Evolutionary conservation across 1,140 invertebrate genomes (phyloP), one percentile per base, ranked within the genome.

Genomic region (Brachionus rotundiformis): DNA sequence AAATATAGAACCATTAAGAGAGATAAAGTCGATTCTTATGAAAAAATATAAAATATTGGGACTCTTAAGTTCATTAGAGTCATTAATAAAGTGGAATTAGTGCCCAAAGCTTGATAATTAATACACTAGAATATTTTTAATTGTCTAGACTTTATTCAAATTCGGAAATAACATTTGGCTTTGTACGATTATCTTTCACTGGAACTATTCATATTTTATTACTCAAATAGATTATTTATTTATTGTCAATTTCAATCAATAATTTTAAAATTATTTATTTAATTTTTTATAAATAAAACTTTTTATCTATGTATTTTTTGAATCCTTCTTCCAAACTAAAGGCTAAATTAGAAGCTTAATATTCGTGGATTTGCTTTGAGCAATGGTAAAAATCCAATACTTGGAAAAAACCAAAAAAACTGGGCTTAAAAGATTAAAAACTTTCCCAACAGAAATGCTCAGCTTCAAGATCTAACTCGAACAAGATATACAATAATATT

Each of bases 141-240:
- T 19, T 19, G 47, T 54, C 47, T 54, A 54, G 47, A 54, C 47
- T 54, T 54, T 54, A 54, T 54, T 54, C 47, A 54, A 54, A 54
- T 19, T 16, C 47, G 47, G 47, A 54, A 54, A 19, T 16, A 19
- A 54, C 16, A 54, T 54, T 54, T 16, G 19, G 1, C 5, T 54
- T 54, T 23, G 16, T 25, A n/a, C 47, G 47, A 54, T 19, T 54
- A 54, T 54, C 47, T 54, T 41, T 13, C 8, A 54, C 47, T 54
- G 8, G 47, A 8, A 19, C 47, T 16, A 54, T 54, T 54, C 8
- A 16, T 8, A 54, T 54, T 2, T 25, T 54, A 19, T 49, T 19
- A 39, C n/a, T n/a, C n/a, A n/a, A n/a, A n/a, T n/a, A n/a, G n/a
- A n/a, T n/a, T n/a, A n/a, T n/a, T n/a, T n/a, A n/a, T 41, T 13